Conservation (phyloP, 2,113 vertebrate genomes). For the Ancistrus triradiatus region DNA sequence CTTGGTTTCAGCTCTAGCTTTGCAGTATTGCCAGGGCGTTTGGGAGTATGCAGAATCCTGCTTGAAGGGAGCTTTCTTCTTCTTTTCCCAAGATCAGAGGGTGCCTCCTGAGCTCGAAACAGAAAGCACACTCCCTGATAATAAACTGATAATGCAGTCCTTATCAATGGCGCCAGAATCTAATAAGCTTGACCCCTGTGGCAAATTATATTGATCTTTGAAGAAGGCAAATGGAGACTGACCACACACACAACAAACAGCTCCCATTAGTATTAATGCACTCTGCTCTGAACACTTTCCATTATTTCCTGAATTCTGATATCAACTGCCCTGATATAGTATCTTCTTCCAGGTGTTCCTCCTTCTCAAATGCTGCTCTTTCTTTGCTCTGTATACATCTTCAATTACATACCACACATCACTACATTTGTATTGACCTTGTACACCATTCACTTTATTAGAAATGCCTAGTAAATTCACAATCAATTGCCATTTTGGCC, state of each 20-base stretch:
- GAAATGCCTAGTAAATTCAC: too few species aligned
- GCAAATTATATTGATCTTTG: constrained; percentile 54
- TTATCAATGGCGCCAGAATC: constrained; percentile 56
- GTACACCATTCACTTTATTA: too few species aligned
- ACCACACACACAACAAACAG: constrained; percentile 35
- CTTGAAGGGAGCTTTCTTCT: constrained; percentile 55
- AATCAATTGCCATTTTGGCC: too few species aligned
- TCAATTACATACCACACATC: too few species aligned
- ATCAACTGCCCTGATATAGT: constrained; percentile 1
- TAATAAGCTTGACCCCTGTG: constrained; percentile 56
- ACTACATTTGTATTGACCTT: too few species aligned
- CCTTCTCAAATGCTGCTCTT: too few species aligned
- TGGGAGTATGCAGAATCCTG: constrained; percentile 44
- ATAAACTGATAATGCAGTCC: constrained; percentile 46
- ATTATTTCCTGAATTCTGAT: constrained; percentile 30
- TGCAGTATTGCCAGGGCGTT: constrained; percentile 52
- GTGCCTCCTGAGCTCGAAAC: constrained; percentile 43
- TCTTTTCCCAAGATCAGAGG: constrained; percentile 46
- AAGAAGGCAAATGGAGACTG: constrained; percentile 47
- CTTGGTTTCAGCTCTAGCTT: too few species aligned
- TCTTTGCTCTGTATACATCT: too few species aligned
- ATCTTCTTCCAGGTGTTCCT: too few species aligned
- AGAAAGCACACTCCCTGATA: constrained; percentile 43
- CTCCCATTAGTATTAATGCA: constrained; percentile 47
- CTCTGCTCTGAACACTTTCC: constrained; percentile 6